Evolutionary conservation across 2,113 vertebrate species (phyloP), one percentile per base, ranked within the genome.

Genomic region (Scophthalmus maximus): DNA sequence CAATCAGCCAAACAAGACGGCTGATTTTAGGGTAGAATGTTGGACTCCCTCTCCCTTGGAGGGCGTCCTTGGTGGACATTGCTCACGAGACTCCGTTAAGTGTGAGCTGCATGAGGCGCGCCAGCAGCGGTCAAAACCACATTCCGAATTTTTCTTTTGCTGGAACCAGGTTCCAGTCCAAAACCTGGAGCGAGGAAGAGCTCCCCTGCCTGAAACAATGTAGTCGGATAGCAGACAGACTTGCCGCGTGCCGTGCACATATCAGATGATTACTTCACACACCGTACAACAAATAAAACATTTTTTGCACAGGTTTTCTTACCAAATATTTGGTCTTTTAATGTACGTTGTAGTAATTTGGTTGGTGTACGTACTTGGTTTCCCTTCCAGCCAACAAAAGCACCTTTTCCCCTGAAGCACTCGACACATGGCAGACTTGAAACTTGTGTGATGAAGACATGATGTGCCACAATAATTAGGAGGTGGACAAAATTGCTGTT

Each of bases 391-490:
- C 11, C 27, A 65, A 52, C 46, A 73, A 58, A 49, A 60, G 55
- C 69, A 68, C 52, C 51, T 49, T 62, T 65, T 36, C 30, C 93
- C 93, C 93, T 92, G 90, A 93, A 94, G 60, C 46, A 22, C 94
- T 94, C 93, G 93, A 94, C 95, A 95, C 94, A 95, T 94, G 95
- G 95, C 93, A 92, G 94, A 95, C 94, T 94, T 95, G 95, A 96
- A 96, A 96, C 96, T 97, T 97, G 93, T 93, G 94, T 94, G 96
- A 98, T 97, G 95, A 97, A 97, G 96, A 97, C 96, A 96, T 96
- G 96, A 96, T 94, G 95, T 95, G 95, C 96, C 95, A 96, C 96
- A 96, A 97, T 98, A 97, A 98, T 97, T 96, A 96, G 95, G 93
- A 95, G 94, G 92, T 94, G 95, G 95, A 97, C 95, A 97, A 97